Evolutionary conservation across 2,113 vertebrate species (phyloP), one percentile per base, ranked within the genome.

Genomic region (Vidua chalybeata): DNA sequence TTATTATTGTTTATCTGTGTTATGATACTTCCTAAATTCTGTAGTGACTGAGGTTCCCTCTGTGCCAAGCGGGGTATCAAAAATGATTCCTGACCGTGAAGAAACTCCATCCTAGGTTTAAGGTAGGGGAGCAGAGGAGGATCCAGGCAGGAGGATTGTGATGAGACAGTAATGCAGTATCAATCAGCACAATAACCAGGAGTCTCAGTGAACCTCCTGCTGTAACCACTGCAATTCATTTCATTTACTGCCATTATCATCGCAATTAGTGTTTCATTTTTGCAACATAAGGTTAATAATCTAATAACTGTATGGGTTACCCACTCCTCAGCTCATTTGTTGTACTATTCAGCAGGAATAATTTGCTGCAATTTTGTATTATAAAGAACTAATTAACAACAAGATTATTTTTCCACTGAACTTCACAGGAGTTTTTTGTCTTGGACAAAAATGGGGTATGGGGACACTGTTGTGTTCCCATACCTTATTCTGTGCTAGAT

Each of bases 401-500:
- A 82, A 87, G 46, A 71, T 94, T 81, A n/a, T 84, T 88, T 95
- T 87, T 66, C 33, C 19, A 11, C 62, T 76, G 69, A 66, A 55
- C 9, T 3, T 59, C 51, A 31, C 18, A 33, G 54, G 46, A 91
- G 31, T n/a, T 93, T 90, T 81, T 91, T 93, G 6, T 69, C 49
- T 41, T 66, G 23, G 71, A 35, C 46, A 58, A 2, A 19, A 43
- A 35, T 24, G 46, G 46, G 20, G 9, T 46, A 21, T 46, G 46
- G 46, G 46, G 19, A 46, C 20, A 46, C 20, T 46, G 46, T 46
- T 46, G 4, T 31, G 5, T 51, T 73, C 49, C 28, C 2, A 1
- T 17, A 28, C 11, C 13, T 71, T 58, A 39, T 79, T 58, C 23
- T 35, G 58, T 0, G 1, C 10, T 13, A 0, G 18, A 17, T 49